A percentile compares a stretch with the other conserved stretches of the same genome.
These are phyloP conservation scores for Himalopsyche phryganea DNA, from an alignment of 1,140 invertebrate species.

Conservation along the genomic window DNA sequence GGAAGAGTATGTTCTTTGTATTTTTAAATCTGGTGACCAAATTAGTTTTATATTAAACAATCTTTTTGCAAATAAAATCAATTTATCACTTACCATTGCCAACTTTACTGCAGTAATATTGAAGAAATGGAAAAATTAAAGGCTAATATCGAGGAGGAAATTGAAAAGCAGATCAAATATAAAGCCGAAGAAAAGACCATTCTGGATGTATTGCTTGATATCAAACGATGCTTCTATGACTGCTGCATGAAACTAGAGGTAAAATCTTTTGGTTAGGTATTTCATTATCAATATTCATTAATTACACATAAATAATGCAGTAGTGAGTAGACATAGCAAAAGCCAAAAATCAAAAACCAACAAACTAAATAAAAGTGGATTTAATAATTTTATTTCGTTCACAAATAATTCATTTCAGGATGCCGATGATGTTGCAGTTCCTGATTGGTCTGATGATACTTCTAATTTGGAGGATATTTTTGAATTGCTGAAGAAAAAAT, in stretches of 20 bases:
- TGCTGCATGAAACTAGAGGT: slow-evolving; percentile 48
- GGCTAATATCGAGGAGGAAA: slow-evolving; percentile 54
- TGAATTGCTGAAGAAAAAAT: slow-evolving; percentile 42
- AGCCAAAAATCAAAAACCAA: background rate
- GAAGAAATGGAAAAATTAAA: slow-evolving; percentile 63
- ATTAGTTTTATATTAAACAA: too few species aligned
- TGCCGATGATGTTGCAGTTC: slow-evolving; percentile 38
- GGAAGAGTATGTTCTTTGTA: slow-evolving; percentile 59
- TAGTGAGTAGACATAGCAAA: background rate
- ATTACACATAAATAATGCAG: background rate
- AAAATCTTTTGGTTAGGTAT: background rate
- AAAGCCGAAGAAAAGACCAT: slow-evolving; percentile 49
- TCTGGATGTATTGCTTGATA: slow-evolving; percentile 49
- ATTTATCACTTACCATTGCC: too few species aligned
- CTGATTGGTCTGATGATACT: slow-evolving; percentile 48
- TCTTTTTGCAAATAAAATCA: too few species aligned
- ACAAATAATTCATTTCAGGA: slow-evolving; percentile 34
- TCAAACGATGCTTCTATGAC: slow-evolving; percentile 49
- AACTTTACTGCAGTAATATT: slow-evolving; percentile 63
- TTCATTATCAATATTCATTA: background rate
- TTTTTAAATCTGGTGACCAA: too few species aligned
- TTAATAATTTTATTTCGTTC: background rate
- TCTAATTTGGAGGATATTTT: slow-evolving; percentile 43
- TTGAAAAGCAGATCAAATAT: slow-evolving; percentile 46
- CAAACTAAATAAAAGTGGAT: background rate